Evolutionary conservation across 2,888 invertebrate species (phyloP), one percentile per base, ranked within the genome.

Genomic region (Meta bourneti): DNA sequence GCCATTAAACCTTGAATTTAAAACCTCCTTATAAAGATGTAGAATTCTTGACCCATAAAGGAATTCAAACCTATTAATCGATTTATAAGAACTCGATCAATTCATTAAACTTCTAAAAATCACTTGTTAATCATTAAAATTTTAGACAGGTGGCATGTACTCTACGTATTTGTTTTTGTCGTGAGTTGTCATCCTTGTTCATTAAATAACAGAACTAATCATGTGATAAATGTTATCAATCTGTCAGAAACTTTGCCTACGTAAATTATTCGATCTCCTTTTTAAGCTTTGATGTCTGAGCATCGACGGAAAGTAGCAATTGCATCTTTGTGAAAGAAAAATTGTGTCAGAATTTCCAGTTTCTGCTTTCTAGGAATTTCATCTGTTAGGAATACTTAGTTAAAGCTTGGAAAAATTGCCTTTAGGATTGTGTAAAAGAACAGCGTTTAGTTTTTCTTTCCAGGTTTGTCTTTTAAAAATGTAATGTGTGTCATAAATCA

Each of bases 101-200:
- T 54, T 75, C 13, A n/a, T 84, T 54, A 0, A 5, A 61, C 7
- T 34, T 49, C 11, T 13, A 52, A 19, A 19, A 20, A 8, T 8
- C 49, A 6, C 19, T 48, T 71, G 20, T 71, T n/a, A 84, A n/a
- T 84, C 9, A n/a, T 11, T n/a, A 48, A 54, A 84, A 61, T 11
- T 54, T 48, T n/a, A 54, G 87, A 80, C 87, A 87, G 87, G 87
- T 87, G 87, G 51, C 80, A n/a, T 71, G 48, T 69, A 70, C 11
- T 48, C 7, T 78, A 8, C 7, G 9, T 82, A 61, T 16, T 71
- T 70, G 34, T 72, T 54, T 87, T 80, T n/a, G n/a, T 80, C 71
- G 16, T 52, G n/a, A 72, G 48, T 34, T 79, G 79, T 70, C 71
- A 83, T 79, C 34, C 54, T 69, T n/a, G 11, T 13, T 52, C 74